Evolutionary conservation across 1,140 invertebrate species (phyloP).

Genomic region (Thalassaphorura encarpata): DNA sequence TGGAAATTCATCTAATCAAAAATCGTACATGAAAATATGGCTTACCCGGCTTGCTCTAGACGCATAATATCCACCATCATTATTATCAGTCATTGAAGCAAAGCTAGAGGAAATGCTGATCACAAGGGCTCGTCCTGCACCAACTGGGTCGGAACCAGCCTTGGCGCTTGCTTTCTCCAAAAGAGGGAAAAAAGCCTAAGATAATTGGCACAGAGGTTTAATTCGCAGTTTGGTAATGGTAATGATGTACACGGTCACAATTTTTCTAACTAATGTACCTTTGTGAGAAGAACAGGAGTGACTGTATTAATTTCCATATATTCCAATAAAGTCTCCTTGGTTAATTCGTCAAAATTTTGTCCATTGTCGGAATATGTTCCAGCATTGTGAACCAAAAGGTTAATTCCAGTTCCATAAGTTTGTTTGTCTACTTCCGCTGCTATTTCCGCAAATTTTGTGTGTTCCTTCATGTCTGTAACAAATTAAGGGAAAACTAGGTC

Average conservation of each 20-base stretch:
- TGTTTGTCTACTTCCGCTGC: constrained; percentile 4
- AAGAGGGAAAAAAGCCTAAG: constrained; percentile 14
- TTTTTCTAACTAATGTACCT: constrained; percentile 4
- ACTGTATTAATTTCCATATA: constrained; percentile 21
- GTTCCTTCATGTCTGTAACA: constrained; percentile 12
- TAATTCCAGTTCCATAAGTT: constrained; percentile 13
- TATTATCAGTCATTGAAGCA: constrained; percentile 14
- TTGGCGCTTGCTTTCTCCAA: constrained; percentile 9
- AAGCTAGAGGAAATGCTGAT: constrained; percentile 16
- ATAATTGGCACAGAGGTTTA: background rate
- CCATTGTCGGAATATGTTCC: constrained; percentile 9
- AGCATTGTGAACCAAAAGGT: constrained; percentile 24
- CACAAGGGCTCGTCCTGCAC: constrained; percentile 9
- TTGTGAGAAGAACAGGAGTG: constrained; percentile 4
- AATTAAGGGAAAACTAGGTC: background rate
- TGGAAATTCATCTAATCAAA: too few relatives aligned
- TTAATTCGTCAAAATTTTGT: constrained; percentile 4
- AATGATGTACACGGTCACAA: background rate
- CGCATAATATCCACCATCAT: constrained; percentile 15
- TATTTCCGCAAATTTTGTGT: constrained; percentile 7
- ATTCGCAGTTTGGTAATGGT: background rate
- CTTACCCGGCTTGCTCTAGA: constrained; percentile 16
- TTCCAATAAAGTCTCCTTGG: constrained; percentile 10
- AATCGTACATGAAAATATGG: too few relatives aligned
- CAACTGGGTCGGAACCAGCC: background rate